Base-by-base conservation (phyloP, 2,113 vertebrate species). In the Aptenodytes patagonicus region DNA sequence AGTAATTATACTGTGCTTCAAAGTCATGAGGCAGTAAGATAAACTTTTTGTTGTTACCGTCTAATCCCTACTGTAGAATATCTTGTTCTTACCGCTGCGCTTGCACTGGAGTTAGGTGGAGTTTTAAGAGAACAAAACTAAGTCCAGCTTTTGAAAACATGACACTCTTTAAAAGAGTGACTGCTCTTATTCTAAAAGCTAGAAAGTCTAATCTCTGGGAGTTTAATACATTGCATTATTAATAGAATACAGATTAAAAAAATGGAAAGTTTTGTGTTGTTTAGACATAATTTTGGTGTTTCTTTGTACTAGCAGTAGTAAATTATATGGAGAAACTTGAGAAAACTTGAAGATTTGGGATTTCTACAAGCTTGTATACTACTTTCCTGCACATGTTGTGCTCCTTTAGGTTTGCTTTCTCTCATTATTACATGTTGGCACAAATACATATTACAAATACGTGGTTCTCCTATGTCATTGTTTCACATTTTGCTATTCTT, bases 201-300 rank as follows among this genome's bases (percentile, higher is more conserved):
- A 2, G 0, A 2, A 38, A 77, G 8, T 61, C 57, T 58, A 0
- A 70, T 42, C 32, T 91, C n/a, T 83, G 34, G 18, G 55, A 49
- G 6, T 4, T 69, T 25, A 81, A 47, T 60, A 2, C 19, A 17
- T 36, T 20, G n/a, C 18, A 22, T 52, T 69, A 26, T 61, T 70
- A 17, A 51, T 38, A 78, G 54, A 52, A 46, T 11, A 5, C 17
- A 12, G 6, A 21, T 85, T 42, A 7, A 83, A 87, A 84, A 12
- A 0, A 0, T 11, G 9, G 18, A 1, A 42, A 9, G 8, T n/a
- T 69, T 44, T 78, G 21, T 65, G 64, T 28, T 65, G 2, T 44
- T 32, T 77, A 38, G 13, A 20, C 21, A 8, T 16, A 49, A 3
- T 7, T 47, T 47, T 31, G 15, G 8, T 32, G 21, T 55, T 76